Base-by-base conservation (phyloP, 2,113 vertebrate species). In the Leucoraja erinaceus region DNA sequence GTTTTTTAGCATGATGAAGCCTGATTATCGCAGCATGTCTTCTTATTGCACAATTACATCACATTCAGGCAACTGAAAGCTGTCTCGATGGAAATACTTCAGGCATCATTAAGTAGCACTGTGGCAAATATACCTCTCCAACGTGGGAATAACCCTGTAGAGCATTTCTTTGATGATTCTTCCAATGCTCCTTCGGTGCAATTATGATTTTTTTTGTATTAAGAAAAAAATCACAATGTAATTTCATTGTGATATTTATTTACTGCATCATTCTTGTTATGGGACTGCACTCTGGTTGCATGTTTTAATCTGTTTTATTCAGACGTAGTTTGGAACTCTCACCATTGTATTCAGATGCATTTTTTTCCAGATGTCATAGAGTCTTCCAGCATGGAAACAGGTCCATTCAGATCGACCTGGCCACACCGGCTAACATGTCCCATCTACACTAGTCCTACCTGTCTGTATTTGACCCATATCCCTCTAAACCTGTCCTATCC, bases 41-140 rank as follows among this genome's bases (percentile, higher is more conserved):
- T 86, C 81, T 86, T 86, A 86, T 61, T 86, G 59, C 56, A 63
- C 83, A 31, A 86, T 86, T 86, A 31, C 5, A n/a, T 86, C 56
- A 31, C 59, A 63, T 63, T 86, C 59, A 63, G 83, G 28, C 83
- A 86, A 86, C 59, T 86, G 83, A 86, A 86, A 86, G 59, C 83
- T 86, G 56, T n/a, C 83, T 86, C 61, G 83, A 86, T 86, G 28
- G 28, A 63, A 31, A 86, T 86, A 63, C 61, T 86, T 86, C 61
- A 61, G 83, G 59, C 83, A 86, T 63, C 59, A 63, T 86, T 86
- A 86, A 86, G 83, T 28, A 86, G 59, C 59, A 83, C 47, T 83
- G 22, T 83, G 79, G 79, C 79, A 25, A 83, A 83, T 56, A 83
- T 83, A 25, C 61, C 83, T 31, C 56, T 61, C 83, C 56, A 86